A percentile compares a stretch with the other conserved stretches of the same genome.
Evolutionary conservation across 2,888 invertebrate genomes (phyloP).

Genomic region (Cantharis rufa): DNA sequence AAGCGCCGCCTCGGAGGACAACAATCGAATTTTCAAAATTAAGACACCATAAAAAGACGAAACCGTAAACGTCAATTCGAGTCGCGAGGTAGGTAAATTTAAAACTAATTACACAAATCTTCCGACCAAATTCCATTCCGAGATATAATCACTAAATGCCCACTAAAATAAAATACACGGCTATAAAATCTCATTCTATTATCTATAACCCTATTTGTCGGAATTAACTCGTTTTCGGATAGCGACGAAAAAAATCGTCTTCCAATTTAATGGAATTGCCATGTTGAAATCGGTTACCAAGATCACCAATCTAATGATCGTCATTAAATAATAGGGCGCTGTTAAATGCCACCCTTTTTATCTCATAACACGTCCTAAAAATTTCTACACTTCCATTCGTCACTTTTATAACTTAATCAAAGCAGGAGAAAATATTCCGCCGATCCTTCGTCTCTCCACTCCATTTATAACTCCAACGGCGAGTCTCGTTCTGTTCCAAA

Average conservation of each 20-base stretch:
- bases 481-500: neutral
- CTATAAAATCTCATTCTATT: conserved; percentile 12
- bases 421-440: neutral
- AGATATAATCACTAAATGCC: neutral
- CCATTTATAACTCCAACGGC: neutral
- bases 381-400: neutral
- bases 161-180: conserved; percentile 11
- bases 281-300: conserved; percentile 1
- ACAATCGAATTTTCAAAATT: neutral
- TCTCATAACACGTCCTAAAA: conserved; percentile 1
- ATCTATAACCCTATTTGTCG: conserved; percentile 20
- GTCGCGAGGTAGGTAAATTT: conserved; percentile 15
- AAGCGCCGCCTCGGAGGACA: conserved; percentile 9
- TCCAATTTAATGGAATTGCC: conserved; percentile 21
- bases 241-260: conserved; percentile 4
- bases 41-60: conserved; percentile 1
- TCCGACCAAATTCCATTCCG: neutral
- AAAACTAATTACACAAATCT: conserved; percentile 10
- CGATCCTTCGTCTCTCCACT: neutral
- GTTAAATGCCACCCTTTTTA: neutral
- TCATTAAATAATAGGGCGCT: neutral
- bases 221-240: conserved; percentile 15
- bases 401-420: neutral
- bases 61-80: conserved; percentile 12
- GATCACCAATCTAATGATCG: neutral